Evolutionary conservation across 2,888 invertebrate genomes (phyloP).

Genomic region (Coelinius sp.): DNA sequence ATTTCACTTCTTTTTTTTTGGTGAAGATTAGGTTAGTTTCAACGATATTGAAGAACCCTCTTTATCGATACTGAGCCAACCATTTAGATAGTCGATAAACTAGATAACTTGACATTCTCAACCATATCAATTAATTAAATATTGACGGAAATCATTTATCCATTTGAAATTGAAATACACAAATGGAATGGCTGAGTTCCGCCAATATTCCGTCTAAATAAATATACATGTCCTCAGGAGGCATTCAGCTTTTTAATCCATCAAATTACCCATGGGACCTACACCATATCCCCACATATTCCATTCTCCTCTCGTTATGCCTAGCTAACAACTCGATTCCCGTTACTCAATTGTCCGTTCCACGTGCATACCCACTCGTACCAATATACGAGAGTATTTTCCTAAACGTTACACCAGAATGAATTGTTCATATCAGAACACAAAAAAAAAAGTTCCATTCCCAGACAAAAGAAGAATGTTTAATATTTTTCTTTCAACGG

Average conservation of each 20-base stretch:
- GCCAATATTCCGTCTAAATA: not conserved
- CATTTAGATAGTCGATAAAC: too few relatives aligned
- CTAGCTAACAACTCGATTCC: conserved; percentile 25
- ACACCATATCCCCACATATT: not conserved
- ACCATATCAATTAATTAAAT: too few relatives aligned
- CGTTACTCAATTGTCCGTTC: conserved; percentile 18
- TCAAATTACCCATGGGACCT: not conserved
- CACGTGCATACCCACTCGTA: not conserved
- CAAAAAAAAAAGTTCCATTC: not conserved
- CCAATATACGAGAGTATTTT: not conserved
- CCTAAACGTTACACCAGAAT: not conserved
- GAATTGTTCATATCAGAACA: not conserved
- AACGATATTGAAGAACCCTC: too few relatives aligned
- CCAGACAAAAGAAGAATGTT: not conserved
- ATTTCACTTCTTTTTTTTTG: too few relatives aligned
- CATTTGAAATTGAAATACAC: too few relatives aligned
- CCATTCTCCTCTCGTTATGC: conserved; percentile 19
- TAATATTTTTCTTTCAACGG: not conserved
- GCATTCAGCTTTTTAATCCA: not conserved
- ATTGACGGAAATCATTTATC: too few relatives aligned
- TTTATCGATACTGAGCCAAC: too few relatives aligned
- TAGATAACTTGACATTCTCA: too few relatives aligned
- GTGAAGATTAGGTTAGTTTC: too few relatives aligned
- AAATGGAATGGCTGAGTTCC: too few relatives aligned
- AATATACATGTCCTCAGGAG: not conserved